Evolutionary conservation across 2,888 invertebrate species (phyloP).

Genomic region (Quadroppia sp.): DNA sequence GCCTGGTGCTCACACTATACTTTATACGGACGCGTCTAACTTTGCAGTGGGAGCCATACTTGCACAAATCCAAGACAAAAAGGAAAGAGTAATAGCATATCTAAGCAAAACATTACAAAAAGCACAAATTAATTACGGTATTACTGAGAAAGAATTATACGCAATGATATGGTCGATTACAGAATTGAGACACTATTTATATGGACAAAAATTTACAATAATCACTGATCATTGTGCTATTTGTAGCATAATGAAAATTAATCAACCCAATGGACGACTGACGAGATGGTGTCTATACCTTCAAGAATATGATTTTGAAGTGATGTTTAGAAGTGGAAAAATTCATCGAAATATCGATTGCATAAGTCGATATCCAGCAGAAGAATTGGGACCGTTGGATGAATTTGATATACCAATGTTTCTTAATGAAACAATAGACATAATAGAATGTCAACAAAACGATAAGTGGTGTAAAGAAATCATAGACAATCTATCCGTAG

Average conservation of each 20-base stretch:
- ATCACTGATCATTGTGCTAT: conserved; percentile 56
- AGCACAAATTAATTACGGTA: conserved; percentile 53
- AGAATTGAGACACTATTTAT: conserved; percentile 54
- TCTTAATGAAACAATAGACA: neutral
- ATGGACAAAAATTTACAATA: conserved; percentile 51
- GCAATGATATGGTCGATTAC: conserved; percentile 51
- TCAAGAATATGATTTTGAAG: conserved; percentile 52
- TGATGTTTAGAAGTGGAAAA: conserved; percentile 53
- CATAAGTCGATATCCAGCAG: conserved; percentile 50
- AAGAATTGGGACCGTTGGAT: neutral
- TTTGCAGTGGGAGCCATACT: conserved; percentile 43
- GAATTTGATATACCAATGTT: neutral
- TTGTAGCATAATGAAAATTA: conserved; percentile 54
- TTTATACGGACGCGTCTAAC: conserved; percentile 48
- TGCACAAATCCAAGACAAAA: neutral
- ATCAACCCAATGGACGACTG: conserved; percentile 53
- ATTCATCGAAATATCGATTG: conserved; percentile 53
- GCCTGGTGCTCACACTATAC: conserved; percentile 45
- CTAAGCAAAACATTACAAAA: neutral
- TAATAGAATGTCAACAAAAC: neutral
- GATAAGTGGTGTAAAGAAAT: neutral
- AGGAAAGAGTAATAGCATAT: neutral
- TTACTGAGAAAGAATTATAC: conserved; percentile 54
- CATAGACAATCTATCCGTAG: neutral
- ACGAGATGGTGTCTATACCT: conserved; percentile 55